Evolutionary conservation across 2,888 invertebrate genomes (phyloP), one percentile per base, ranked within the genome.

Genomic region (Agonopterix heracliana): DNA sequence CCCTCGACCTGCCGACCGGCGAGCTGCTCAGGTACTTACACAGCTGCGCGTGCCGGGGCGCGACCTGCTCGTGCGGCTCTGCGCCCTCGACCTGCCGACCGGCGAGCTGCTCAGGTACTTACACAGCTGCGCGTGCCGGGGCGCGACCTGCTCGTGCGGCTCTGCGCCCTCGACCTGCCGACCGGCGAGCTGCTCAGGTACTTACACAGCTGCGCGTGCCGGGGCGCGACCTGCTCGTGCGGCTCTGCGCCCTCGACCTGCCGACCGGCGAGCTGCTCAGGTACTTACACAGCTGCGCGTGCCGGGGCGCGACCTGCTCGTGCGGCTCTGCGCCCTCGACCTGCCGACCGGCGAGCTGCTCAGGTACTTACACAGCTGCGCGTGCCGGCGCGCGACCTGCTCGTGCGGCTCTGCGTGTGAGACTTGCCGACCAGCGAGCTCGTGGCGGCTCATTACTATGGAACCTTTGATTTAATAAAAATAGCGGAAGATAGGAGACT

Each of bases 141-240:
- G 14, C 14, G 14, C 3, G 3, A 3, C 3, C 17, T 79, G 46
- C 61, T 56, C 38, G 72, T 75, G 10, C 47, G 46, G 1, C 47
- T 74, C 1, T 78, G 78, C 53, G 82, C 76, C 3, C 71, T 82
- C 1, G 57, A 64, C 8, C 52, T 81, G 49, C 77, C 77, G 0
- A 36, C 10, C 1, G 54, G 54, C 2, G 67, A 71, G 3, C 53
- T 64, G 3, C 43, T 76, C 36, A 68, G 80, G 81, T n/a, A n/a
- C n/a, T n/a, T n/a, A n/a, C n/a, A n/a, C n/a, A n/a, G n/a, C n/a
- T n/a, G n/a, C n/a, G n/a, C 76, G 14, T 14, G 14, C 14, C 14
- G 14, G 14, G 2, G 14, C 14, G 14, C 3, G 3, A 3, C 3
- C 17, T 79, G 46, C 61, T 56, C 38, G 72, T 75, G 10, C 47